These are phyloP conservation scores for Rattus rattus DNA, from an alignment of 2,113 vertebrate genomes.

Conservation along the genomic window DNA sequence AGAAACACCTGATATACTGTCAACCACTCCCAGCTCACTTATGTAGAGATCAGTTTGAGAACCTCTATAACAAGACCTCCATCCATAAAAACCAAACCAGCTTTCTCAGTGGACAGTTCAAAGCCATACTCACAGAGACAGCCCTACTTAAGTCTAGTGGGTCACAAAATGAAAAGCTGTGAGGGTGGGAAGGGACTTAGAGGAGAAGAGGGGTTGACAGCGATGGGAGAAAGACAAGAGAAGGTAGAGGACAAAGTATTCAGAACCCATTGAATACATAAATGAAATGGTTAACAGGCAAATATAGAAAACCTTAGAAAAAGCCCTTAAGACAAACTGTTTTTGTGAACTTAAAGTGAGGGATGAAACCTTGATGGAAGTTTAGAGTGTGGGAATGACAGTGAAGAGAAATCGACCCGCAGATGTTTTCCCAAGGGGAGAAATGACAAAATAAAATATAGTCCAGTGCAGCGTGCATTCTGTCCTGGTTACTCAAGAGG, in stretches of 20 bases:
- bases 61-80: not conserved
- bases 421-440: not conserved
- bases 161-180: not conserved
- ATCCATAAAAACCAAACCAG: not conserved
- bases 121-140: not conserved
- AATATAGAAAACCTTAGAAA: no score
- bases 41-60: slow-evolving; percentile 2
- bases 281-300: not conserved
- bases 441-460: not conserved
- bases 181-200: not conserved
- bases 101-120: not conserved
- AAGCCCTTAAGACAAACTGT: not conserved
- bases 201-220: not conserved
- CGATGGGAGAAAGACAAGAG: not conserved
- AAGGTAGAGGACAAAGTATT: not conserved
- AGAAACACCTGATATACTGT: not conserved
- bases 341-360: not conserved
- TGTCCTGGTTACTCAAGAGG: not conserved
- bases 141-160: not conserved
- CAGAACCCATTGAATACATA: not conserved
- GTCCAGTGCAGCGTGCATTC: rapidly evolving
- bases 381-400: not conserved
- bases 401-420: not conserved
- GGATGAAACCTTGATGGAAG: not conserved
- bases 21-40: not conserved